A percentile compares a stretch with the other conserved stretches of the same genome.
Evolutionary conservation across 2,113 vertebrate species (phyloP).

Genomic region (Lophotis ruficrista): DNA sequence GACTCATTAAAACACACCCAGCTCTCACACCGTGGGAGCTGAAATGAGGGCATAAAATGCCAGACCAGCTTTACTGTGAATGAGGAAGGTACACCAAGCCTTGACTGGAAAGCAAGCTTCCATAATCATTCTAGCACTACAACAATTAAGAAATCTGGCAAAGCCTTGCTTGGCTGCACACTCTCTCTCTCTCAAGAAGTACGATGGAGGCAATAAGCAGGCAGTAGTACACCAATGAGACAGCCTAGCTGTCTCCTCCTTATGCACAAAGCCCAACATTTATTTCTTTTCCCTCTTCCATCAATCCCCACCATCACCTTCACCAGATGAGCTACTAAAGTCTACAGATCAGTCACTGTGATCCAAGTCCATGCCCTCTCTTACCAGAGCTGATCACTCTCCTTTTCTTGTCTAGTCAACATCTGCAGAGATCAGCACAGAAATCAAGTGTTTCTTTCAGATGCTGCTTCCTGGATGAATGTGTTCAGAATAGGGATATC

Average conservation of each 20-base stretch:
- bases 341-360: neutral
- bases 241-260: neutral
- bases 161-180: neutral
- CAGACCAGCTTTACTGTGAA: neutral
- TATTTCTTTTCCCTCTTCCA: neutral
- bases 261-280: neutral
- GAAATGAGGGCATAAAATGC: conserved; percentile 32
- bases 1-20: conserved; percentile 53
- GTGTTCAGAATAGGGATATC: neutral
- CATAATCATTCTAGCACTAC: neutral
- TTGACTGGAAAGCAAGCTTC: neutral
- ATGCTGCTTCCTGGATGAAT: neutral
- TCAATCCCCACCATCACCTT: neutral
- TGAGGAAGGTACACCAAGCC: neutral
- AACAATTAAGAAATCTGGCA: neutral
- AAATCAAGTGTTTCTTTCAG: neutral
- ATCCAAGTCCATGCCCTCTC: neutral
- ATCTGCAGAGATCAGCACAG: neutral
- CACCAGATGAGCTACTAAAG: neutral
- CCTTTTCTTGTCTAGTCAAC: neutral
- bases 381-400: neutral
- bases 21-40: neutral
- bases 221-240: neutral
- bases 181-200: neutral
- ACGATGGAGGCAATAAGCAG: neutral